Conservation (phyloP, 2,113 vertebrate species). For the Odobenus rosmarus region DNA sequence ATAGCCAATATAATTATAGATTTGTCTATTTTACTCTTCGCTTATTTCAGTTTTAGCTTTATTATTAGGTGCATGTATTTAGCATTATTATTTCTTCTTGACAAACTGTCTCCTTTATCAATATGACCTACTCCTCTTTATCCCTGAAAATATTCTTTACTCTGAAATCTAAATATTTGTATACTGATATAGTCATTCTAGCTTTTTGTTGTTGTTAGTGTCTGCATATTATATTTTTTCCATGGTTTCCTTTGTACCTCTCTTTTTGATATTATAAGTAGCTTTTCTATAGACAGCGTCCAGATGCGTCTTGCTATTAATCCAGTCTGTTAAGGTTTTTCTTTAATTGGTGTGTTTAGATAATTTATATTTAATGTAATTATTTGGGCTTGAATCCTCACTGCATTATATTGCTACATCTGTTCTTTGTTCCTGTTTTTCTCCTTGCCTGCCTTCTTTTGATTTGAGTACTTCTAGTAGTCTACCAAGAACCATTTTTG, state of each 20-base stretch:
- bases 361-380: background rate
- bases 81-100: background rate
- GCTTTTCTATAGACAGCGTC: background rate
- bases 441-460: background rate
- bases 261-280: background rate
- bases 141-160: background rate
- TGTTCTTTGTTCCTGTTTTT: background rate
- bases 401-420: background rate
- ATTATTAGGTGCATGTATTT: background rate
- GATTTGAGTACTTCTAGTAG: background rate
- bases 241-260: background rate
- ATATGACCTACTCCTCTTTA: background rate
- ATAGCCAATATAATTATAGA: background rate
- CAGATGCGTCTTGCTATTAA: background rate
- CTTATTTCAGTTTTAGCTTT: background rate
- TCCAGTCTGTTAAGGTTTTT: background rate
- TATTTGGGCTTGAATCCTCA: background rate
- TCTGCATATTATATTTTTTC: background rate
- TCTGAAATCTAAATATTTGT: background rate
- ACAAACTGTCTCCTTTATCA: background rate
- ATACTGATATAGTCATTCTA: background rate
- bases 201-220: background rate
- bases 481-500: background rate
- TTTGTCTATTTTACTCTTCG: background rate
- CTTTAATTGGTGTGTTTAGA: background rate